Evolutionary conservation across 2,888 invertebrate genomes (phyloP).

Genomic region (Ochropacha duplaris): DNA sequence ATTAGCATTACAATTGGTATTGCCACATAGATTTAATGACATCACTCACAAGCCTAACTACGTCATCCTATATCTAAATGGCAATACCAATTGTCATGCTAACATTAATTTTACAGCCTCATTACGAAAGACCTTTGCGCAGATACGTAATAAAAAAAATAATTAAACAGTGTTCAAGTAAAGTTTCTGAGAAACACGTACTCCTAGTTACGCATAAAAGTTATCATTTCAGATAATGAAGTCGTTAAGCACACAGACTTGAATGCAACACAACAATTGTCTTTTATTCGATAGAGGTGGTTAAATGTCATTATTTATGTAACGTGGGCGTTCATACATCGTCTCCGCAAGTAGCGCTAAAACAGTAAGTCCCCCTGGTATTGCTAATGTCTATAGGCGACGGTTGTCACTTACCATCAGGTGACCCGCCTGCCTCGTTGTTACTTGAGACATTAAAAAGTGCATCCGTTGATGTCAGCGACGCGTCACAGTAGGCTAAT

Average conservation of each 20-base stretch:
- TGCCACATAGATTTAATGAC: too few species aligned
- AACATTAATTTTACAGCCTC: background rate
- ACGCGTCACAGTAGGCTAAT: too few species aligned
- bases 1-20: too few species aligned
- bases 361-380: background rate
- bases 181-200: background rate
- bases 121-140: background rate
- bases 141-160: background rate
- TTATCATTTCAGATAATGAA: conserved; percentile 6
- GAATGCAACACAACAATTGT: conserved; percentile 5
- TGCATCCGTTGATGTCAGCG: too few species aligned
- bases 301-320: background rate
- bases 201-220: conserved; percentile 1
- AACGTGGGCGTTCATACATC: background rate
- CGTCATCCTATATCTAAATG: too few species aligned
- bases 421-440: too few species aligned
- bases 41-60: too few species aligned
- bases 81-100: background rate
- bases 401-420: too few species aligned
- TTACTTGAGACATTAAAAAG: too few species aligned
- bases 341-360: background rate
- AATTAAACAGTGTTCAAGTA: background rate
- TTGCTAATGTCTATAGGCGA: background rate
- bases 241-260: conserved; percentile 9
- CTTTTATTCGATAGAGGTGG: background rate